Evolutionary conservation across 1,140 invertebrate species (phyloP).

Genomic region (Matsumurasca onukii): DNA sequence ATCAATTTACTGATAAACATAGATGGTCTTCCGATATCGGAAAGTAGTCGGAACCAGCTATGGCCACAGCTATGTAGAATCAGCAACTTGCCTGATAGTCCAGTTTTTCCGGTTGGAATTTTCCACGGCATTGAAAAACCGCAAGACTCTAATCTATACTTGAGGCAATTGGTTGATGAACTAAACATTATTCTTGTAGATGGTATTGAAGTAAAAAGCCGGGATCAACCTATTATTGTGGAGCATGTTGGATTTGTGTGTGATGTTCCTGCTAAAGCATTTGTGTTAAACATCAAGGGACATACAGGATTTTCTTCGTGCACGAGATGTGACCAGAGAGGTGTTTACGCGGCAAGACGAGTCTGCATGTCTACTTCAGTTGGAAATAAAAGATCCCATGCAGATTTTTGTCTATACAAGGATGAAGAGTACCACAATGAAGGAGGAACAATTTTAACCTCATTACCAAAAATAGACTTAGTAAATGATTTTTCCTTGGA

Average conservation of each 20-base stretch:
- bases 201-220: not conserved
- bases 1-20: not conserved
- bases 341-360: slow-evolving; percentile 36
- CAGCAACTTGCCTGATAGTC: not conserved
- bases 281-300: slow-evolving; percentile 44
- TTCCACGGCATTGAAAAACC: slow-evolving; percentile 1
- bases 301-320: slow-evolving; percentile 46
- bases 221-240: not conserved
- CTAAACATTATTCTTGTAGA: not conserved
- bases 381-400: slow-evolving; percentile 31
- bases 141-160: not conserved
- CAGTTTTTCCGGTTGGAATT: not conserved
- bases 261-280: slow-evolving; percentile 45
- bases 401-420: slow-evolving; percentile 39
- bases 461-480: slow-evolving; percentile 34
- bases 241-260: slow-evolving; percentile 9
- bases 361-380: slow-evolving; percentile 26
- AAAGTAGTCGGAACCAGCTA: not conserved
- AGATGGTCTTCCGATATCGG: not conserved
- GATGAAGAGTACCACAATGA: slow-evolving; percentile 39
- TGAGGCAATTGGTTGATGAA: slow-evolving; percentile 8
- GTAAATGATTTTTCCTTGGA: slow-evolving; percentile 43
- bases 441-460: slow-evolving; percentile 29
- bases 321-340: slow-evolving; percentile 43
- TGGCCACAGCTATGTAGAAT: not conserved